Evolutionary conservation across 1,140 invertebrate genomes (phyloP).

Genomic region (Diachasma alloeum): DNA sequence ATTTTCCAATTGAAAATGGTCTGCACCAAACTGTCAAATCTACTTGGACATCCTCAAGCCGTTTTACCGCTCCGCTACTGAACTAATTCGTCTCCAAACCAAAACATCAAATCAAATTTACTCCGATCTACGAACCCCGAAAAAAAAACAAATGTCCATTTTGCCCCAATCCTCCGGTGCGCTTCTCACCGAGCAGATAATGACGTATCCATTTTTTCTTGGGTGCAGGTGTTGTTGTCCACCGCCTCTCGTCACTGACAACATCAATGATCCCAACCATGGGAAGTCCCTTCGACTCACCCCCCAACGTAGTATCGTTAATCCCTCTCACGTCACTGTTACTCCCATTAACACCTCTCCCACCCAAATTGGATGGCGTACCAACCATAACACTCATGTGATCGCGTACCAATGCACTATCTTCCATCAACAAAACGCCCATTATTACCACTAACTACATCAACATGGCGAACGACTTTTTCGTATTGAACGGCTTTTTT

Average conservation of each 20-base stretch:
- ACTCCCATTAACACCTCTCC: background rate
- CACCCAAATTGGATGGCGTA: background rate
- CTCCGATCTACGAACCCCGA: no score
- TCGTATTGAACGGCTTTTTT: no score
- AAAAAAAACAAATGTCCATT: background rate
- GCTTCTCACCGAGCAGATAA: constrained; percentile 68
- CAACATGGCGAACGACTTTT: background rate
- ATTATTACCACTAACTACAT: background rate
- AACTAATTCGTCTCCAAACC: no score
- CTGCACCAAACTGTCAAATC: no score
- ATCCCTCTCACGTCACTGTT: background rate
- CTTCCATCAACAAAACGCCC: constrained; percentile 21
- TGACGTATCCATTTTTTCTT: constrained; percentile 80
- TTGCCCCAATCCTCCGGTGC: background rate
- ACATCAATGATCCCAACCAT: background rate
- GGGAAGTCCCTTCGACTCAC: background rate
- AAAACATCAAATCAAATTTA: no score
- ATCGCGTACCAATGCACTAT: background rate
- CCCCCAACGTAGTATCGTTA: background rate
- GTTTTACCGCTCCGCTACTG: no score
- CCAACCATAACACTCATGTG: background rate
- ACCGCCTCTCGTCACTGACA: constrained; percentile 53
- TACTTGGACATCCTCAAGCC: no score
- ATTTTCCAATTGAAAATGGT: no score
- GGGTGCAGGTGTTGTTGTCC: constrained; percentile 68